Evolutionary conservation across 2,888 invertebrate genomes (phyloP), one percentile per base, ranked within the genome.

Genomic region (Fragum fragum): DNA sequence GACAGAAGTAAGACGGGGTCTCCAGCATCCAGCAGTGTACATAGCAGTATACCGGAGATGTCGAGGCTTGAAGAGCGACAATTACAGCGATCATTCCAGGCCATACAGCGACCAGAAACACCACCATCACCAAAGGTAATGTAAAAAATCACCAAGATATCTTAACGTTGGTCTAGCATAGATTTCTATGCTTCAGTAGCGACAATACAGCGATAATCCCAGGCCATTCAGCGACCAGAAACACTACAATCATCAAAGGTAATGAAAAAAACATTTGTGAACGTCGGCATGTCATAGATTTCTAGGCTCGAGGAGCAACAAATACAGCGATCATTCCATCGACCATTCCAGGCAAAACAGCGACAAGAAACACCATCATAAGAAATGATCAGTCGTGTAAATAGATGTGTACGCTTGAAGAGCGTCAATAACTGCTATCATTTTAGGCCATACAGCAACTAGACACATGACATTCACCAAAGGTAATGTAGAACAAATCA

Each of bases 31-130:
- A 14, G 47, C 23, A 61, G 61, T 61, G 7, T 61, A 18, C n/a
- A n/a, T 16, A 61, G 61, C 7, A 61, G 61, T n/a, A 32, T n/a
- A 14, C 32, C 61, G 18, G 61, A 61, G 29, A 61, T 61, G 61
- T 61, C 61, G 2, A 61, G 16, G 28, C 32, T 61, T 1, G 61
- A 61, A n/a, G 61, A 61, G 1, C 61, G n/a, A 18, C 61, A 61
- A 32, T 32, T 61, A 3, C 26, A n/a, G 21, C 9, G 61, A 29
- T 61, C 61, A 18, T 61, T 61, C n/a, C 61, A 61, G 9, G 61
- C 61, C n/a, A 61, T 61, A 32, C 61, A 61, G 32, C 29, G n/a
- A 32, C 61, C 61, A n/a, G 32, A 61, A 61, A 61, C 61, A 18
- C 61, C 61, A 16, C 16, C 29, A 32, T 36, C 32, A 9, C 32